Base-by-base conservation (phyloP, 2,888 invertebrate genomes). In the Spilosoma lubricipeda region DNA sequence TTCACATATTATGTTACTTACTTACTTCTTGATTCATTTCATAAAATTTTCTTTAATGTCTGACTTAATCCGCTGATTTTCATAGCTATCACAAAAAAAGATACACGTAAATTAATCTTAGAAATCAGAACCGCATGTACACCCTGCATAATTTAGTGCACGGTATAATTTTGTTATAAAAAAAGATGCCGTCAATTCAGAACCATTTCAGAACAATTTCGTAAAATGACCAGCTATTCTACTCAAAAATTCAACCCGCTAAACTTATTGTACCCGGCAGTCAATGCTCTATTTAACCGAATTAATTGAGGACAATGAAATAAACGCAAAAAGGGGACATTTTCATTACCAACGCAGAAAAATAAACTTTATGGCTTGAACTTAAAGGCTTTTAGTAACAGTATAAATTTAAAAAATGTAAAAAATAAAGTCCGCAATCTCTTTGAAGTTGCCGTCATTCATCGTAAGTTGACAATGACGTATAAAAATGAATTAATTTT, bases 341-440 rank as follows among this genome's bases (percentile, higher is more conserved):
- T 86, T 83, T 85, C 82, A 84, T 87, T 85, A 83, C 82, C 73
- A 75, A 74, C 72, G 77, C 79, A 77, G 80, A 85, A 85, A 81
- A 75, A 77, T 77, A 77, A 74, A 72, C 69, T 45, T 81, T 80
- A 80, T 78, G 78, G 78, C 78, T 81, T 59, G 42, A 73, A 77
- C 74, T 78, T 73, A 78, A 67, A 80, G 67, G 74, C 74, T 72
- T 80, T 76, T 75, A 75, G 69, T 67, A 36, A 74, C 74, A 77
- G 75, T 80, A 82, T 70, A 63, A 81, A 82, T 83, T 86, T 80
- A 74, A 82, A 79, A 85, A 86, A 45, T 45, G 76, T 70, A 65
- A 78, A 76, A 80, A 77, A 85, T 76, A 77, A 39, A 56, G 64
- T 70, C 63, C 70, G 48, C 74, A 63, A 69, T 74, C 73, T 65